Conservation (phyloP, 2,113 vertebrate genomes). For the Aphelocoma coerulescens region DNA sequence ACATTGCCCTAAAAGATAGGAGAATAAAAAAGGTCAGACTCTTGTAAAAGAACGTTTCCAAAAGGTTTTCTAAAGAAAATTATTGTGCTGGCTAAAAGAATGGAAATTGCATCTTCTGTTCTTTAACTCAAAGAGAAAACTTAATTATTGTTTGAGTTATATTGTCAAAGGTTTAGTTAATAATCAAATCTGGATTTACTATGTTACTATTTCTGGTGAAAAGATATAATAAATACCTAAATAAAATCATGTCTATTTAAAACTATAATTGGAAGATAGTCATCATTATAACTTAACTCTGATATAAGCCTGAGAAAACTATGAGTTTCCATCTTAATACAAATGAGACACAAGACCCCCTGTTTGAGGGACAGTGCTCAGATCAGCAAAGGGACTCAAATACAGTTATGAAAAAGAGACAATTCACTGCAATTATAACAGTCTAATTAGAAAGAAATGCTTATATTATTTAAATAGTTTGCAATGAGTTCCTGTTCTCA, state of each 20-base stretch:
- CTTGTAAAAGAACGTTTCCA: neutral
- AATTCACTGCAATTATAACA: neutral
- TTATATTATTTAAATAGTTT: neutral
- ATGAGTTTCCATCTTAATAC: neutral
- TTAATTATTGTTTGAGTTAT: neutral
- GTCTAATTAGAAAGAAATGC: neutral
- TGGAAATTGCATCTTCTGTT: neutral
- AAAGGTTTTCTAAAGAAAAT: neutral
- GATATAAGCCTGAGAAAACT: neutral
- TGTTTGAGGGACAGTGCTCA: neutral
- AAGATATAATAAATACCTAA: neutral
- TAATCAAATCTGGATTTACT: neutral
- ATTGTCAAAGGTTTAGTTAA: neutral
- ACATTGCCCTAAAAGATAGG: neutral
- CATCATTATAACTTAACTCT: neutral
- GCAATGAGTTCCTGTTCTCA: neutral
- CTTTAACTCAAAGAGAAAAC: neutral
- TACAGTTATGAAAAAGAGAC: neutral
- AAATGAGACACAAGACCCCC: neutral
- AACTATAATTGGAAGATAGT: neutral
- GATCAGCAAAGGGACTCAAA: neutral
- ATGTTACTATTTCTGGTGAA: neutral
- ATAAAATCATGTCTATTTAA: neutral
- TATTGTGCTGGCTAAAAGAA: neutral
- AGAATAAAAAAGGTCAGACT: neutral